These are phyloP conservation scores for Mesitornis unicolor DNA, from an alignment of 2,113 vertebrate genomes.

Conservation along the genomic window DNA sequence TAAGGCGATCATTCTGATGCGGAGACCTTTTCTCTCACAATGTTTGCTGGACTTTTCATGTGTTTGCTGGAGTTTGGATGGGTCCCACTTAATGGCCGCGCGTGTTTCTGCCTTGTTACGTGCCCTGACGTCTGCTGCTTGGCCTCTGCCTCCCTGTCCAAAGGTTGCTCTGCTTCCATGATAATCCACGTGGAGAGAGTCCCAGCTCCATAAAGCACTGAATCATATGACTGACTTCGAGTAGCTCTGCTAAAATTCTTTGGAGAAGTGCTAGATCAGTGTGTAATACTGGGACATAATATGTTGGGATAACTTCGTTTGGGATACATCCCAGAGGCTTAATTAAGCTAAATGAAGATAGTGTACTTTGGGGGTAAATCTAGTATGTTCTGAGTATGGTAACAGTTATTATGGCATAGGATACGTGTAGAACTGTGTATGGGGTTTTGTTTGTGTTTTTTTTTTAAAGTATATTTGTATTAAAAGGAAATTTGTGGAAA, in stretches of 20 bases:
- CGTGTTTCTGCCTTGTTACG: neutral
- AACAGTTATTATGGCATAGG: neutral
- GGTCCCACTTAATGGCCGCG: fast-evolving
- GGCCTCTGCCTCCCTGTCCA: conserved; percentile 21
- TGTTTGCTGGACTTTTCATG: neutral
- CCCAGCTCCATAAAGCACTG: neutral
- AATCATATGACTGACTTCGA: neutral
- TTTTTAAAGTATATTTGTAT: neutral
- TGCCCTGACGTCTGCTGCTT: neutral
- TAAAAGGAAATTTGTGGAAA: neutral
- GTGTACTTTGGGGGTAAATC: neutral
- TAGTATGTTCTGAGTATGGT: neutral
- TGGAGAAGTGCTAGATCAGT: neutral
- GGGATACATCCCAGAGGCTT: neutral
- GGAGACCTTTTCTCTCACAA: neutral
- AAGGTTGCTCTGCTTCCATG: neutral
- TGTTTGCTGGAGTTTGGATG: neutral
- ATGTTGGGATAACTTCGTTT: neutral
- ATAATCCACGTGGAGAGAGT: neutral
- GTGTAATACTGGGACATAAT: neutral
- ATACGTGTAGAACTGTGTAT: neutral
- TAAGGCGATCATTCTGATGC: neutral
- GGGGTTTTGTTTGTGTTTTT: neutral
- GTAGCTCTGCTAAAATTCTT: neutral
- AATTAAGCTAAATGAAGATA: neutral